These are phyloP conservation scores for Euura lappo DNA, from an alignment of 1,140 invertebrate genomes.

Conservation along the genomic window DNA sequence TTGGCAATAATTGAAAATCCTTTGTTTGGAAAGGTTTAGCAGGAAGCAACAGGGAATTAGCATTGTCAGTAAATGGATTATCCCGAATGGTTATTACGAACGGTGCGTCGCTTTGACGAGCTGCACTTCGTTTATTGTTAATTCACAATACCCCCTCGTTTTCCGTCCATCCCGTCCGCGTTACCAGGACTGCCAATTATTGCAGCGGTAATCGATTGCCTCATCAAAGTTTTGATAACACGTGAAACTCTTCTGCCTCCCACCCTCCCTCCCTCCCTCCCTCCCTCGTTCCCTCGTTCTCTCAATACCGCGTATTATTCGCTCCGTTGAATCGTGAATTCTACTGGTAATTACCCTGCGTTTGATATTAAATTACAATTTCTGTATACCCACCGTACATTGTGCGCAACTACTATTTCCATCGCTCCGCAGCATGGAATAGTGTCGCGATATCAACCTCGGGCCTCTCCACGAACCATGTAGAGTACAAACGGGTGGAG, in stretches of 20 bases:
- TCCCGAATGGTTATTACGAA: conserved; percentile 38
- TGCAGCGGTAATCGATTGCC: conserved; percentile 48
- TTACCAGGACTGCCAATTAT: conserved; percentile 41
- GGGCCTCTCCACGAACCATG: too few species aligned
- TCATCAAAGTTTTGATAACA: conserved; percentile 52
- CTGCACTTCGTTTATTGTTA: conserved; percentile 45
- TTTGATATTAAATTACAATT: conserved; percentile 63
- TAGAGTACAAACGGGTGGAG: not conserved
- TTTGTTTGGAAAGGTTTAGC: not conserved
- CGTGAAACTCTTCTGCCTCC: conserved; percentile 38
- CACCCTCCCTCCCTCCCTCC: conserved; percentile 13
- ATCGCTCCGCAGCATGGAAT: not conserved
- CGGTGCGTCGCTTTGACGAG: conserved; percentile 42
- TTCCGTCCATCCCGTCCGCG: not conserved
- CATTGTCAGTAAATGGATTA: conserved; percentile 45
- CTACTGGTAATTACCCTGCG: conserved; percentile 61
- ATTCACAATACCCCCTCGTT: conserved; percentile 32
- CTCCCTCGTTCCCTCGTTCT: conserved; percentile 20
- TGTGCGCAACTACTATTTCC: not conserved
- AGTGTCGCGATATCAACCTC: too few species aligned
- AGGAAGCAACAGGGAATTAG: conserved; percentile 37
- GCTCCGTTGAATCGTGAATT: conserved; percentile 61
- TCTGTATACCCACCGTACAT: conserved; percentile 25
- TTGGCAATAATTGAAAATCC: conserved; percentile 1
- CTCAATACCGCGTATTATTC: conserved; percentile 55